A percentile compares a stretch with the other conserved stretches of the same genome.
Conservation (phyloP, 2,797 vertebrate species). For the Phrynocephalus vlangalii region DNA sequence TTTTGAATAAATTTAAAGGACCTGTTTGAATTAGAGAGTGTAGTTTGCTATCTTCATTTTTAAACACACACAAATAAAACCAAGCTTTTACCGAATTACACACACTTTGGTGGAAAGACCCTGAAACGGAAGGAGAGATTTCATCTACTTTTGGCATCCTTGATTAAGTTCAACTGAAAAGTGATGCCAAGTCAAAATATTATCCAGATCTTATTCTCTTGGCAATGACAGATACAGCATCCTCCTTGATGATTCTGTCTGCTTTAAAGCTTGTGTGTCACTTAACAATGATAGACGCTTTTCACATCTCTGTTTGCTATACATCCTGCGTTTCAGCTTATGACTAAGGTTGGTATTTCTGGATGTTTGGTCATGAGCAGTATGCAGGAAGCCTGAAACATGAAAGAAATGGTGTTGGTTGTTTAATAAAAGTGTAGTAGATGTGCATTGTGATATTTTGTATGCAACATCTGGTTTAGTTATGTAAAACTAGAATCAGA, state of each 20-base stretch:
- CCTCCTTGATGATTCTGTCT: neutral
- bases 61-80: neutral
- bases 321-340: neutral
- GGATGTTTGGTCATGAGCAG: neutral
- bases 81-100: neutral
- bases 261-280: slow-evolving; percentile 12
- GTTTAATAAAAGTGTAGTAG: slow-evolving; percentile 24
- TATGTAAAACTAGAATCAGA: slow-evolving; percentile 56
- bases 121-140: neutral
- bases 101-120: slow-evolving; percentile 8
- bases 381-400: neutral
- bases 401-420: slow-evolving; percentile 26
- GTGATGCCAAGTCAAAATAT: neutral
- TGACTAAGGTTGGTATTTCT: neutral
- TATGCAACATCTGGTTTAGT: slow-evolving; percentile 47
- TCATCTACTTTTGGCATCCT: neutral
- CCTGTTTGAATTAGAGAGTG: neutral
- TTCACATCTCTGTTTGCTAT: neutral
- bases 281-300: neutral
- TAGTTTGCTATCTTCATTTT: neutral
- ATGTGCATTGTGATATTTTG: slow-evolving; percentile 40
- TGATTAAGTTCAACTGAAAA: slow-evolving; percentile 29
- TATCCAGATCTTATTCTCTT: neutral
- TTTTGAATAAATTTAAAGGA: neutral
- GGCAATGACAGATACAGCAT: neutral